Conservation (phyloP, 2,113 vertebrate species). For the Oryzias javanicus region DNA sequence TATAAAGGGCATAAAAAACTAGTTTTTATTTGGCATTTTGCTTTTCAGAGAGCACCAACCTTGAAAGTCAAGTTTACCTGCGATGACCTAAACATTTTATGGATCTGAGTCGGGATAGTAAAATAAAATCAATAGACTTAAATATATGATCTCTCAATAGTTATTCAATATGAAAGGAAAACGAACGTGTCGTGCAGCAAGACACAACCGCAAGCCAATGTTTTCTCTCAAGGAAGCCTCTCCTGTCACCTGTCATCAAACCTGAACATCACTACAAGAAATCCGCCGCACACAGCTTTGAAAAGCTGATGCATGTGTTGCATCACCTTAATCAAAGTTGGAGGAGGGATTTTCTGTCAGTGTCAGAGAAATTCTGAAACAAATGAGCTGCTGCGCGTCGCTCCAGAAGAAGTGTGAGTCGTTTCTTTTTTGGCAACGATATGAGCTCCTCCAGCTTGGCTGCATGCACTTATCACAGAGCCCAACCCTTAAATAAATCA, state of each 20-base stretch:
- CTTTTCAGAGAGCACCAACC: conserved; percentile 22
- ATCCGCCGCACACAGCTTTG: conserved; percentile 30
- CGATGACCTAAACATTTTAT: not conserved
- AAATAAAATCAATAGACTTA: too few relatives aligned
- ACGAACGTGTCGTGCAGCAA: too few relatives aligned
- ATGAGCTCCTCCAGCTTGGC: conserved; percentile 31
- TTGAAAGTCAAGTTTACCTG: conserved; percentile 2
- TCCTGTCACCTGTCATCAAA: conserved; percentile 42
- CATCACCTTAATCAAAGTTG: conserved; percentile 44
- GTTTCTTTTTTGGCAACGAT: conserved; percentile 49
- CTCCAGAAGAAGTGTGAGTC: conserved; percentile 35
- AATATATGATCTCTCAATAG: too few relatives aligned
- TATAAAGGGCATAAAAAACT: conserved; percentile 15
- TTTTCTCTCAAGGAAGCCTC: conserved; percentile 12
- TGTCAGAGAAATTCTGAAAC: conserved; percentile 36
- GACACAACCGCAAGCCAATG: too few relatives aligned
- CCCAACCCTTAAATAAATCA: conserved; percentile 64
- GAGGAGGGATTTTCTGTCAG: conserved; percentile 39
- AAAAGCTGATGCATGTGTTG: conserved; percentile 11
- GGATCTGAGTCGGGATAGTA: not conserved
- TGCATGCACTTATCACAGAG: conserved; percentile 54
- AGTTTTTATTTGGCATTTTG: conserved; percentile 6
- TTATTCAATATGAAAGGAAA: too few relatives aligned
- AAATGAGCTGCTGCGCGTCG: conserved; percentile 59
- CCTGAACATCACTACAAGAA: conserved; percentile 36